Evolutionary conservation across 2,888 invertebrate genomes (phyloP), one percentile per base, ranked within the genome.

Genomic region (Eupithecia centaureata): DNA sequence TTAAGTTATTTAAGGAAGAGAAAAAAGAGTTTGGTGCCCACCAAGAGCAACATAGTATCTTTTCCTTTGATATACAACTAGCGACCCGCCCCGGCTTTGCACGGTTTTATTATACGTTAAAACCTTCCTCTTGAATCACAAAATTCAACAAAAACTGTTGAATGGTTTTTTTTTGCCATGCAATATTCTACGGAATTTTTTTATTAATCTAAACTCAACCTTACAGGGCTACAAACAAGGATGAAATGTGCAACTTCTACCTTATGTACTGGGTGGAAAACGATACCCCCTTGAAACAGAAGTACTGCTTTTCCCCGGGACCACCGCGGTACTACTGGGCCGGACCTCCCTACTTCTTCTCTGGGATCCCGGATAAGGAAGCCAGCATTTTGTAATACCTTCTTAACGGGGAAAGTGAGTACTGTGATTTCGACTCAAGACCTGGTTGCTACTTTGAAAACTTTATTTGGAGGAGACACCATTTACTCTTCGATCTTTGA

Each of bases 211-310:
- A 22, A 52, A 59, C 12, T 61, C 15, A 42, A 25, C 59, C 67
- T 87, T 86, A 62, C 87, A 96, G 97, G 0, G 94, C 96, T 1
- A 98, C 98, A 30, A 97, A 97, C 83, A 94, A 95, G 15, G 97
- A 98, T 79, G 98, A 98, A 89, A 98, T 98, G 98, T 98, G 98
- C 91, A 98, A 98, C 89, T 98, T 98, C 89, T 98, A 98, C 88
- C 86, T 98, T 1, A 97, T 98, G 97, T 98, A 98, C 87, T 98
- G 97, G 92, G 97, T 98, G 0, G 95, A 97, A 63, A 94, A 96
- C 62, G 95, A 94, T 15, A 94, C 95, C 2, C 97, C 97, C 0
- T 87, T 98, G 4, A 88, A 95, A 0, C 95, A 95, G 88, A 97
- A 97, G 86, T 97, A 97, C 82, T 98, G 97, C 86, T 98, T 98